phyloP scores from a whole-genome alignment of 2,113 vertebrate genomes.

The Rana temporaria region DNA sequence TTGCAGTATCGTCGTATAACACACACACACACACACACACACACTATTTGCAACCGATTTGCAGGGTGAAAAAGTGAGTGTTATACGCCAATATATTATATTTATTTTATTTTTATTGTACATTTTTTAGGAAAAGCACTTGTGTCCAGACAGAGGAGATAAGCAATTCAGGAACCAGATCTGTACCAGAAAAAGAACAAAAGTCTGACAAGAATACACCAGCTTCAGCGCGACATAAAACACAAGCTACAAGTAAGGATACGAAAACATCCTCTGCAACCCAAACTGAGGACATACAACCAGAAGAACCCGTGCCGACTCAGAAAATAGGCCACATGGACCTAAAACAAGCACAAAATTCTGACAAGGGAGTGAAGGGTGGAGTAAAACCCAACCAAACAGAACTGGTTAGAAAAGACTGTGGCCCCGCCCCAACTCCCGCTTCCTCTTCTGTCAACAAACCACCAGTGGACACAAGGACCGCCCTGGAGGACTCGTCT shows the following conservation, averaged over 20 bases:
- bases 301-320: not conserved
- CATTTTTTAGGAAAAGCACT: conserved; percentile 66
- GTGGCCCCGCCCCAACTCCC: not conserved
- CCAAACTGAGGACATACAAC: conserved; percentile 54
- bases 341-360: conserved; percentile 12
- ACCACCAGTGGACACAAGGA: not conserved
- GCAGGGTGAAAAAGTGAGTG: too few relatives aligned
- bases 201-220: conserved; percentile 49
- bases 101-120: not conserved
- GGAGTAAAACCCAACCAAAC: not conserved
- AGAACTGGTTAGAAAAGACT: not conserved
- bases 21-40: too few relatives aligned
- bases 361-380: conserved; percentile 11
- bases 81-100: too few relatives aligned
- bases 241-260: conserved; percentile 24
- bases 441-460: not conserved
- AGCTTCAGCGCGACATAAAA: not conserved
- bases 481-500: not conserved
- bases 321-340: conserved; percentile 36
- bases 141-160: conserved; percentile 50
- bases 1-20: too few relatives aligned
- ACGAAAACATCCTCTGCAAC: not conserved
- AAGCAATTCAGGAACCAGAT: not conserved
- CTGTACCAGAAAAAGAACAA: conserved; percentile 27
- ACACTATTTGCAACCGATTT: too few relatives aligned